These are phyloP conservation scores for Noctua janthe DNA, from an alignment of 2,888 invertebrate genomes.

Conservation along the genomic window DNA sequence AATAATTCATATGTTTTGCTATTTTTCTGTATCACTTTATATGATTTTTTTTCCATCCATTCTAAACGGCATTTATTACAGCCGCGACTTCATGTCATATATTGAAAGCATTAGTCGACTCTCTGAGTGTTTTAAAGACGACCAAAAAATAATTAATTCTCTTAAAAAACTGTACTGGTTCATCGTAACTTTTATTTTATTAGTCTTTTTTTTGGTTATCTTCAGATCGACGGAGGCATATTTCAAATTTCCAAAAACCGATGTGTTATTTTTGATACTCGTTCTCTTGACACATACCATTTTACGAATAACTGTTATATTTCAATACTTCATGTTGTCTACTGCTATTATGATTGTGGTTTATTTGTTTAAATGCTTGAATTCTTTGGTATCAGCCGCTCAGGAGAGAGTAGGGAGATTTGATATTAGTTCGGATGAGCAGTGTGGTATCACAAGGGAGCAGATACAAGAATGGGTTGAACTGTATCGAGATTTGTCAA, in stretches of 20 bases:
- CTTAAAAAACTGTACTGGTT: not conserved
- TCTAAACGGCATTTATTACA: not conserved
- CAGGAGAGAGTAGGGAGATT: not conserved
- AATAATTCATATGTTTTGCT: not conserved
- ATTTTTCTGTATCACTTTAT: conserved; percentile 1
- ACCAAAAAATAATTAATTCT: not conserved
- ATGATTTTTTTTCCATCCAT: not conserved
- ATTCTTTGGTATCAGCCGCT: not conserved
- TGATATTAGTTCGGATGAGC: not conserved
- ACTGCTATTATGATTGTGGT: not conserved
- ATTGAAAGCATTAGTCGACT: not conserved
- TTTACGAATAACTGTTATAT: not conserved
- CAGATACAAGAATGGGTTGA: conserved; percentile 18
- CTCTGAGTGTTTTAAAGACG: not conserved
- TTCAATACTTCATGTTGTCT: conserved; percentile 4
- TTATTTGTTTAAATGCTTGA: not conserved
- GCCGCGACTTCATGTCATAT: conserved; percentile 12
- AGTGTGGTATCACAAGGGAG: conserved; percentile 7
- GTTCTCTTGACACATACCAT: not conserved
- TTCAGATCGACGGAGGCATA: not conserved
- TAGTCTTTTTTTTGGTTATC: not conserved
- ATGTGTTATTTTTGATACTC: not conserved
- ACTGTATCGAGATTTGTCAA: conserved; percentile 16
- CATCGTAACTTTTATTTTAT: not conserved
- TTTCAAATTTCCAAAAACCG: not conserved